Evolutionary conservation across 2,888 invertebrate genomes (phyloP), one percentile per base, ranked within the genome.

Genomic region (Acanthosepion lycidas): DNA sequence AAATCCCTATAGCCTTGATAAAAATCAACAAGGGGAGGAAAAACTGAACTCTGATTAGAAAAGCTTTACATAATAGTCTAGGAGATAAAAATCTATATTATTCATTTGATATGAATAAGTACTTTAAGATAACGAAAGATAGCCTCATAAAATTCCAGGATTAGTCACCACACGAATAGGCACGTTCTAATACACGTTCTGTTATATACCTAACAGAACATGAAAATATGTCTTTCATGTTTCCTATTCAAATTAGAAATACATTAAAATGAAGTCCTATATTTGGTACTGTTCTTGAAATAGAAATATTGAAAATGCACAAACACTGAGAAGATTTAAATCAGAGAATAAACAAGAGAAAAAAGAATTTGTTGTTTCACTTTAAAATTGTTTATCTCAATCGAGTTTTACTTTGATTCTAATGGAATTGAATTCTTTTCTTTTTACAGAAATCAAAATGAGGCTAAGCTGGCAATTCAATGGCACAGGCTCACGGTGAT

Each of bases 381-480:
- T 78, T 78, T n/a, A 33, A 78, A 78, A 78, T 78, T 78, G 78
- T 78, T 78, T 78, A 78, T 78, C 78, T 78, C 78, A 18, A 78
- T 78, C 78, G 78, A 78, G n/a, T n/a, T 78, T 78, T 33, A 78
- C 78, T 78, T n/a, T 78, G n/a, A 78, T 78, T n/a, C 78, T 78
- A 78, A 78, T 33, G 78, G n/a, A 78, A 33, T 78, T 78, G 78
- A 78, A 78, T 78, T 78, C 78, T 78, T 78, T 78, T 78, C 78
- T 78, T 78, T 59, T 78, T 33, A 33, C n/a, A 15, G 78, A 78
- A 78, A 78, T 78, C 78, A 78, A 78, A 78, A 78, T n/a, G 78
- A 78, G 78, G 78, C 78, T 78, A 78, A 78, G 78, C 78, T 78
- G n/a, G 78, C 78, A 78, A 78, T 78, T 78, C 78, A 78, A n/a